A percentile compares a stretch with the other conserved stretches of the same genome.
Evolutionary conservation across 2,797 vertebrate genomes (phyloP).

Genomic region (Galagoides demidoff): DNA sequence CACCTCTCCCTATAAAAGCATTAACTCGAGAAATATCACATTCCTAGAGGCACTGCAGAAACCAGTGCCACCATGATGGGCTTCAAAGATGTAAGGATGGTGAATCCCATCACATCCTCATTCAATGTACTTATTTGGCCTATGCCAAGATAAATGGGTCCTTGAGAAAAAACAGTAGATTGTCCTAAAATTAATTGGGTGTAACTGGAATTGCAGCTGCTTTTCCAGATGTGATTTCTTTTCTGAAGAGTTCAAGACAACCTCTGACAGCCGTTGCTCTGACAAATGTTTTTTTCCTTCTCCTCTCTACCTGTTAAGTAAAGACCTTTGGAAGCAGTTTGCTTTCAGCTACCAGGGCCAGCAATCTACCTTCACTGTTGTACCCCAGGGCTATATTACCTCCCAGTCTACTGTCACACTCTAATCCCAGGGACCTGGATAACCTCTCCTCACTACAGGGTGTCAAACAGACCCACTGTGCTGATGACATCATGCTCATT

Average conservation of each 20-base stretch:
- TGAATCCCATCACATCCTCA: background rate
- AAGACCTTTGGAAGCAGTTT: background rate
- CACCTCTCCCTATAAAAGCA: background rate
- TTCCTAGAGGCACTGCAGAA: background rate
- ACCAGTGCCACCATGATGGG: background rate
- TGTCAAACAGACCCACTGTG: background rate
- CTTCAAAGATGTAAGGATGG: background rate
- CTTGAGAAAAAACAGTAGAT: background rate
- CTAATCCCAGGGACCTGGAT: background rate
- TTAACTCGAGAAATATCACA: background rate
- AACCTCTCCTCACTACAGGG: background rate
- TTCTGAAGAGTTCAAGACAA: conserved; percentile 13
- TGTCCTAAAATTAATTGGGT: background rate
- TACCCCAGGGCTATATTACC: background rate
- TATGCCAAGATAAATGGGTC: background rate
- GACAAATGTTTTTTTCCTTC: background rate
- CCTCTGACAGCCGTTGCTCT: background rate
- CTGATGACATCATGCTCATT: background rate
- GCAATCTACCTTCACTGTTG: background rate
- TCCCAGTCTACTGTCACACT: background rate
- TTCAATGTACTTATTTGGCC: background rate
- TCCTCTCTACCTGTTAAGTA: background rate
- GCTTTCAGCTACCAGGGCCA: background rate
- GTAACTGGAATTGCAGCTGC: background rate
- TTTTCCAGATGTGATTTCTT: background rate